A percentile compares a stretch with the other conserved stretches of the same genome.
These are phyloP conservation scores for Drosophila nikananu DNA, from an alignment of 1,140 invertebrate species.

Conservation along the genomic window DNA sequence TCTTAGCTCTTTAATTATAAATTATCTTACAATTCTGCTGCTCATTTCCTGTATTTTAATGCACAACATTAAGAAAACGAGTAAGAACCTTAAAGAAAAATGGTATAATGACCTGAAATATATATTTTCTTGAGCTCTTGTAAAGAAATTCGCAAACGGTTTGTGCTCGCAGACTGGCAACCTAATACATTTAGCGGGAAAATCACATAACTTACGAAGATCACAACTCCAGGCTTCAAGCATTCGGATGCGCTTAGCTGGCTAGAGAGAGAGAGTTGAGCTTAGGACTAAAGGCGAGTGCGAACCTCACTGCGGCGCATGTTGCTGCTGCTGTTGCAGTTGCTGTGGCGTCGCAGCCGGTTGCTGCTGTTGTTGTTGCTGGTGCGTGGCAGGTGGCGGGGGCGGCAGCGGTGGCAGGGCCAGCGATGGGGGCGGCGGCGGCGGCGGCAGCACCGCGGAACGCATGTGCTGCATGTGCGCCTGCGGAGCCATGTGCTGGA, in stretches of 20 bases:
- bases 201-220: constrained; percentile 18
- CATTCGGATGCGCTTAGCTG: constrained; percentile 40
- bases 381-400: constrained; percentile 66
- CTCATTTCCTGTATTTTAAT: not conserved
- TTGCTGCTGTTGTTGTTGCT: constrained; percentile 75
- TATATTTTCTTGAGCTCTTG: not conserved
- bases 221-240: constrained; percentile 43
- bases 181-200: constrained; percentile 3
- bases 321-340: constrained; percentile 68
- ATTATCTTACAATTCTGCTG: not conserved
- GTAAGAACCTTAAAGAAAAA: not conserved
- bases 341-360: constrained; percentile 62
- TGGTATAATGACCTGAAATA: not conserved
- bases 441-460: constrained; percentile 60
- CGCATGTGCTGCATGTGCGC: constrained; percentile 80
- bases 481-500: constrained; percentile 81
- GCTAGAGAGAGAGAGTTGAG: constrained; percentile 51
- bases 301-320: constrained; percentile 48
- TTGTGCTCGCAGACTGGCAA: constrained; percentile 3
- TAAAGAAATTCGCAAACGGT: not conserved
- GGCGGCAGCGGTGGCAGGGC: constrained; percentile 53
- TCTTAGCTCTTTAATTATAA: not conserved
- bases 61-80: not conserved
- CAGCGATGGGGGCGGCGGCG: constrained; percentile 39
- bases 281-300: constrained; percentile 54